Percentiles rank a stretch among this genome's conserved stretches.
These are phyloP conservation scores for Montipora foliosa DNA, from an alignment of 64 coral and sea anemone genomes.

Conservation along the genomic window DNA sequence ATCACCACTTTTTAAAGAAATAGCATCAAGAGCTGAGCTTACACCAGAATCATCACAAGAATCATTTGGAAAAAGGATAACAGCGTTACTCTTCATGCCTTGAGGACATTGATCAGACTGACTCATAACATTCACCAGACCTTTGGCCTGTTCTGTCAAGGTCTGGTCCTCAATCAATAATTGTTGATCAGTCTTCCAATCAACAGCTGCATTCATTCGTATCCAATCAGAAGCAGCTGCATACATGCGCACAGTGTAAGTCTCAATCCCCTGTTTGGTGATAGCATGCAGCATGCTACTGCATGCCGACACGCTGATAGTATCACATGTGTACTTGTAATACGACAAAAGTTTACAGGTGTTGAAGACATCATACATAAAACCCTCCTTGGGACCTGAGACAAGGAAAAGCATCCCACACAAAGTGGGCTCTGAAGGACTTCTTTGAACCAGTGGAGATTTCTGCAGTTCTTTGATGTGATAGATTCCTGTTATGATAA, in stretches of 20 bases:
- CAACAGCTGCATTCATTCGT: neutral
- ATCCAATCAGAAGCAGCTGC: slow-evolving; percentile 85
- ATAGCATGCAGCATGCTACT: slow-evolving; percentile 86
- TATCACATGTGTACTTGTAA: slow-evolving; percentile 86
- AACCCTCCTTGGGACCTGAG: slow-evolving; percentile 92
- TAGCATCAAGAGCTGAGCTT: neutral
- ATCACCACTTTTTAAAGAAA: neutral
- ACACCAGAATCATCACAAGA: neutral
- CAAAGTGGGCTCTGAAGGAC: slow-evolving; percentile 36
- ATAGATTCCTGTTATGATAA: slow-evolving; percentile 1
- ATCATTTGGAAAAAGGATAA: neutral
- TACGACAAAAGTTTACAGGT: slow-evolving; percentile 66
- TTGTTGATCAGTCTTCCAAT: neutral
- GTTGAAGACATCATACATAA: slow-evolving; percentile 75
- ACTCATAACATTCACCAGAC: neutral
- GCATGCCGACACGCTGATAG: slow-evolving; percentile 68
- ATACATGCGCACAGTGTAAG: slow-evolving; percentile 93
- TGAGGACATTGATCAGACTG: neutral
- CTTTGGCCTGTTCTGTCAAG: neutral
- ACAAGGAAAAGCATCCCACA: slow-evolving; percentile 86
- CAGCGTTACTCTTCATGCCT: neutral
- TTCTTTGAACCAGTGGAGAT: slow-evolving; percentile 51
- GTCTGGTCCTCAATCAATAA: neutral
- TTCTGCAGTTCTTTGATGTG: slow-evolving; percentile 15
- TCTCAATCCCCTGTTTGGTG: slow-evolving; percentile 84